Conservation (phyloP, 2,797 vertebrate species). For the Poecilia velifera region DNA sequence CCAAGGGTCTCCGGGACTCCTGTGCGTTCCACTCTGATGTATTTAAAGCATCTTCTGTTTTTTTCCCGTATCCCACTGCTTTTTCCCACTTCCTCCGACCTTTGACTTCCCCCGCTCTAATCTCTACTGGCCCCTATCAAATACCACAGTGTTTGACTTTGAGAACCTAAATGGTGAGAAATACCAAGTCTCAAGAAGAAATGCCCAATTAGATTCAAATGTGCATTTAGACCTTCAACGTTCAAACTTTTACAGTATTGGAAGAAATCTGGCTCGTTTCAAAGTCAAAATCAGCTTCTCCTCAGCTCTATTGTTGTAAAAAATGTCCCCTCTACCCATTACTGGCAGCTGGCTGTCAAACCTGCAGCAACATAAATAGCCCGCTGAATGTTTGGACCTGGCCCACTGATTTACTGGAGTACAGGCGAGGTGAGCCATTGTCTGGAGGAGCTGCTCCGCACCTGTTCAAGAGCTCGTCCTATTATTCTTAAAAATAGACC, state of each 20-base stretch:
- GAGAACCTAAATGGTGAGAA: conserved; percentile 35
- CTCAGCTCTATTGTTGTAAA: conserved; percentile 23
- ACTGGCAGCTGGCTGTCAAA: conserved; percentile 47
- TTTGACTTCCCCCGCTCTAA: conserved; percentile 40
- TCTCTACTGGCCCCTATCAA: conserved; percentile 1
- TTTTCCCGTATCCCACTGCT: neutral
- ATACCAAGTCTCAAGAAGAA: neutral
- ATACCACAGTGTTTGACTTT: conserved; percentile 25
- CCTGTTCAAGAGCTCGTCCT: conserved; percentile 73
- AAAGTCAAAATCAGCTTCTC: conserved; percentile 1
- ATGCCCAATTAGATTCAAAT: neutral
- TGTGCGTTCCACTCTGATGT: conserved; percentile 57
- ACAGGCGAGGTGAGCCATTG: conserved; percentile 66
- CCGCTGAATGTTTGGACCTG: conserved; percentile 27
- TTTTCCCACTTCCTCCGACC: neutral
- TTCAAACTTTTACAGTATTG: neutral
- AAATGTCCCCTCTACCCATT: conserved; percentile 15
- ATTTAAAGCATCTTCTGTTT: conserved; percentile 37
- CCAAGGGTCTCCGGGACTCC: conserved; percentile 41
- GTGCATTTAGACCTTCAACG: neutral
- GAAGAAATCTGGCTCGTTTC: neutral
- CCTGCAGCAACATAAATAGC: conserved; percentile 58
- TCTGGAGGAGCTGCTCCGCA: conserved; percentile 70
- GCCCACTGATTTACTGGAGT: conserved; percentile 69
- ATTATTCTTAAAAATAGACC: conserved; percentile 78